Conservation (phyloP, 2,113 vertebrate species). For the Alethe diademata region DNA sequence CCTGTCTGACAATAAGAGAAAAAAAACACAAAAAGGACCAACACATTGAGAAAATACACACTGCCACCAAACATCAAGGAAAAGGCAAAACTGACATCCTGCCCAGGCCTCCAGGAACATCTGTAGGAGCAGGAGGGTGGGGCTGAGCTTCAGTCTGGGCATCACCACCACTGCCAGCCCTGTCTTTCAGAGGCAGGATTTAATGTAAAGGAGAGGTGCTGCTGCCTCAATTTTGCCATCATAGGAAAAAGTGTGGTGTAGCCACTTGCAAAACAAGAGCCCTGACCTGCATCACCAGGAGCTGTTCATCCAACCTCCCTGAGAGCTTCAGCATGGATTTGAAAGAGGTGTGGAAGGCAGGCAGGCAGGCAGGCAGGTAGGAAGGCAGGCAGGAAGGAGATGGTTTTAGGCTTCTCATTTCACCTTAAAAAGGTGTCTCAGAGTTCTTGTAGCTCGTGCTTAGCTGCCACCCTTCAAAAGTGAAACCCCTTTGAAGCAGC, state of each 20-base stretch:
- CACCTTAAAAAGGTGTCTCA: neutral
- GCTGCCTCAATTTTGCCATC: neutral
- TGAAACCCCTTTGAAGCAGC: neutral
- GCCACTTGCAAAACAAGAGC: neutral
- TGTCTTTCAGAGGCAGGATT: neutral
- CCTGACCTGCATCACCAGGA: neutral
- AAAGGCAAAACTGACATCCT: neutral
- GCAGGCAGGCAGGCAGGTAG: fast-evolving
- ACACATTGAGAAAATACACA: neutral
- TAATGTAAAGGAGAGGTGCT: neutral
- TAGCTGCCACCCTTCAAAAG: neutral
- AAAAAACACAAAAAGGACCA: neutral
- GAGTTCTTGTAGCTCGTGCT: neutral
- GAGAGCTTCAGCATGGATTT: neutral
- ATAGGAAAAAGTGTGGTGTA: neutral
- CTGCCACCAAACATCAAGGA: neutral
- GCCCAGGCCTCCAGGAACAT: neutral
- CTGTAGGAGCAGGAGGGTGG: neutral
- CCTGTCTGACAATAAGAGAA: neutral
- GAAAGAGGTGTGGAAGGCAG: neutral
- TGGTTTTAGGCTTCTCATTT: neutral
- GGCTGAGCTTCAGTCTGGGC: neutral
- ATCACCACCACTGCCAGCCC: fast-evolving
- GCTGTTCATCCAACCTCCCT: too few relatives aligned
- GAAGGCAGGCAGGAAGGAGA: fast-evolving